These are phyloP conservation scores for Zaprionus taronus DNA, from an alignment of 1,140 invertebrate species.

Conservation along the genomic window DNA sequence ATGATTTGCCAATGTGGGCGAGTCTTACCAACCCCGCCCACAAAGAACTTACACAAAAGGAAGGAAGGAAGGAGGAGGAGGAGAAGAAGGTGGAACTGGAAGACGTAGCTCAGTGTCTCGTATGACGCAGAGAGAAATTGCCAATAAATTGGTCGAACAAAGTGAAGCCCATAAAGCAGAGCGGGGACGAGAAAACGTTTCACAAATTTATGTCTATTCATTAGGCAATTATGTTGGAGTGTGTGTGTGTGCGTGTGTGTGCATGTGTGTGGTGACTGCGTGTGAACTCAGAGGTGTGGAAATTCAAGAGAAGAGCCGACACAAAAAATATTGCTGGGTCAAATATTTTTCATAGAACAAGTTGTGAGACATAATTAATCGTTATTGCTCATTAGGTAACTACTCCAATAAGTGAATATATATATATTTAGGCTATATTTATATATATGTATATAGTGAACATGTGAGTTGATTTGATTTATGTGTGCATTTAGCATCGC, in stretches of 20 bases:
- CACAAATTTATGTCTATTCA: constrained; percentile 77
- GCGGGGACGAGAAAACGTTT: constrained; percentile 33
- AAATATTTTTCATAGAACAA: constrained; percentile 50
- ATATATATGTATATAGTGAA: constrained; percentile 1
- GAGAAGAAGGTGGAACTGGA: constrained; percentile 25
- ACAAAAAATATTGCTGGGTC: constrained; percentile 4
- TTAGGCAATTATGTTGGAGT: constrained; percentile 43
- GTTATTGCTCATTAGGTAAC: constrained; percentile 65
- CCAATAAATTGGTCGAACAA: constrained; percentile 69
- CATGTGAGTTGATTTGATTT: background rate
- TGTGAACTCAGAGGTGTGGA: background rate
- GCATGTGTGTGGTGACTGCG: background rate
- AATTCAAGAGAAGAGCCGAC: constrained; percentile 15
- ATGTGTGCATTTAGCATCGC: background rate
- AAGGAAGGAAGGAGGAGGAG: constrained; percentile 33
- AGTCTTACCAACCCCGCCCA: constrained; percentile 4
- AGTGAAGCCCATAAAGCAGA: constrained; percentile 32
- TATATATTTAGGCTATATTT: constrained; percentile 12
- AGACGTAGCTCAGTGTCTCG: background rate
- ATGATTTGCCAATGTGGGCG: background rate
- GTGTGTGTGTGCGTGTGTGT: background rate
- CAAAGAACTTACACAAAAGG: constrained; percentile 14
- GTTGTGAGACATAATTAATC: constrained; percentile 33
- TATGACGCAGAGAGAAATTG: constrained; percentile 63
- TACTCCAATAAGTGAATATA: constrained; percentile 41